Percentiles rank a stretch among this genome's conserved stretches.
These are phyloP conservation scores for Tetrao urogallus DNA, from an alignment of 2,113 vertebrate species.

Conservation along the genomic window DNA sequence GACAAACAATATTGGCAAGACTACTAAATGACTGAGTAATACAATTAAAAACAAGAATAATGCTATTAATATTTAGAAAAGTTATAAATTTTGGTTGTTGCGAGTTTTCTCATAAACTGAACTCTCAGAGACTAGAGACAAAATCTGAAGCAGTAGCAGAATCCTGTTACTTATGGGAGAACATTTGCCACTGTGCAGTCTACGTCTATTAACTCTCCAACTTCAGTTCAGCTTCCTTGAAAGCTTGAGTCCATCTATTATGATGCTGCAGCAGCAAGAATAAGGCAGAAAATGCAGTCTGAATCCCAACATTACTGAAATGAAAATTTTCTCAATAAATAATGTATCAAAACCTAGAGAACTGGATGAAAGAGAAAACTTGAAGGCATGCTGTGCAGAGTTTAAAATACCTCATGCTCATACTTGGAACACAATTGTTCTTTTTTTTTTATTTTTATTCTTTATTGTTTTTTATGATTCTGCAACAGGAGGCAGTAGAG, in stretches of 20 bases:
- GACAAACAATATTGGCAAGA: not conserved
- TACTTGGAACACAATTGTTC: not conserved
- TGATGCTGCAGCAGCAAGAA: constrained; percentile 1
- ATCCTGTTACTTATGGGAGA: not conserved
- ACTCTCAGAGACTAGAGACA: not conserved
- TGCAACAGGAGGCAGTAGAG: not conserved
- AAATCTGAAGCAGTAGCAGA: not conserved
- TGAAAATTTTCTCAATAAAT: constrained; percentile 55
- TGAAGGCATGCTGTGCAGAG: constrained; percentile 12
- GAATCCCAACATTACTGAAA: constrained; percentile 32
- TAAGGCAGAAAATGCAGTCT: not conserved
- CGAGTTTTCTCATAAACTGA: not conserved
- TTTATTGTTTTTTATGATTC: not conserved
- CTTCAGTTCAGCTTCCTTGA: not conserved
- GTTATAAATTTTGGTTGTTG: not conserved
- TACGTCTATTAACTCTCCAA: not conserved
- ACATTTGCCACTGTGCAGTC: not conserved
- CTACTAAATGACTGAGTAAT: not conserved
- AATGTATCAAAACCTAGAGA: constrained; percentile 33
- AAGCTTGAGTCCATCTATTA: not conserved
- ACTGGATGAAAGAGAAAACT: constrained; percentile 35
- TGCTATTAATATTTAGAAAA: not conserved
- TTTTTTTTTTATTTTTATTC: too few relatives aligned
- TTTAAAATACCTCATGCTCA: constrained; percentile 14
- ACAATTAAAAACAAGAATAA: not conserved